These are phyloP conservation scores for Oophaga sylvatica DNA, from an alignment of 2,797 vertebrate species.

Conservation along the genomic window DNA sequence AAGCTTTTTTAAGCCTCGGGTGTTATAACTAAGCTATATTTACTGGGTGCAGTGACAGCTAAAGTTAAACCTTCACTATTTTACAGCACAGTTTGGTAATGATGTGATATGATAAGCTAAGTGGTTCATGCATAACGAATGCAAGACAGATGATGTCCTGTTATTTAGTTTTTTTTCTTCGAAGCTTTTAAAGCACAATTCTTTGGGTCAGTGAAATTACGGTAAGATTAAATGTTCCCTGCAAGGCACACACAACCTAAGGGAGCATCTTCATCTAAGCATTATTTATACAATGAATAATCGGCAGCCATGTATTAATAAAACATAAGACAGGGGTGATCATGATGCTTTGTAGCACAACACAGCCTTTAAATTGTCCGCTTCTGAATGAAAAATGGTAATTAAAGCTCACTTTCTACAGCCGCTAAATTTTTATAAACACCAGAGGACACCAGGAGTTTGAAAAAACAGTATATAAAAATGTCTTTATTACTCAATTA, in stretches of 20 bases:
- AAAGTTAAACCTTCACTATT: slow-evolving; percentile 32
- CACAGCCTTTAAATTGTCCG: not conserved
- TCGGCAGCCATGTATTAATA: slow-evolving; percentile 9
- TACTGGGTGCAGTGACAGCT: slow-evolving; percentile 2
- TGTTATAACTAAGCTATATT: slow-evolving; percentile 31
- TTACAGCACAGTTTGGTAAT: slow-evolving; percentile 22
- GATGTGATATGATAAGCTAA: slow-evolving; percentile 7
- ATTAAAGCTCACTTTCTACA: not conserved
- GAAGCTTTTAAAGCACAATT: not conserved
- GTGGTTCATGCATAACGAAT: slow-evolving; percentile 10
- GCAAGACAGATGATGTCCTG: not conserved
- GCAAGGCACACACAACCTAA: not conserved
- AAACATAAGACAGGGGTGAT: not conserved
- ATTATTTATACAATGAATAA: slow-evolving; percentile 5
- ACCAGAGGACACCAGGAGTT: too few species aligned
- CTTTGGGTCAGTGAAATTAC: not conserved
- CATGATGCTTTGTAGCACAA: not conserved
- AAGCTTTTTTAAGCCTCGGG: slow-evolving; percentile 37
- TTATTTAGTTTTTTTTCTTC: not conserved
- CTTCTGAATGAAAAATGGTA: not conserved
- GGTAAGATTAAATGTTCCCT: not conserved
- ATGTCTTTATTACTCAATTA: too few species aligned
- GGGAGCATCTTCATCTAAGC: not conserved
- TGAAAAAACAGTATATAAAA: too few species aligned
- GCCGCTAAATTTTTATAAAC: not conserved